A percentile compares a stretch with the other conserved stretches of the same genome.
Evolutionary conservation across 2,888 invertebrate genomes (phyloP).

Genomic region (Nymphalis c-album): DNA sequence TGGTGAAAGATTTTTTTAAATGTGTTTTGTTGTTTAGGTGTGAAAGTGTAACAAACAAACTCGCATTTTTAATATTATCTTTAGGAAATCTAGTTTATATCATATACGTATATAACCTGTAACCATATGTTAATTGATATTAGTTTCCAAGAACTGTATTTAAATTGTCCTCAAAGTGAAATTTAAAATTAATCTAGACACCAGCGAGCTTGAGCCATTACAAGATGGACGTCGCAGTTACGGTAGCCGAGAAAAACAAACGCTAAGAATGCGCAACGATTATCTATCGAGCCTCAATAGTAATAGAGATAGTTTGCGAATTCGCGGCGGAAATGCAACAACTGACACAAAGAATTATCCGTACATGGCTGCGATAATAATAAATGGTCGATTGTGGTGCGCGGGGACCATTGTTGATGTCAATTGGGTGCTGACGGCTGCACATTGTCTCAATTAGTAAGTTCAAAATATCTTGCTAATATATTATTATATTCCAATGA

Average conservation of each 20-base stretch:
- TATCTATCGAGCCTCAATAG: slow-evolving; percentile 37
- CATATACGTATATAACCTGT: too few relatives aligned
- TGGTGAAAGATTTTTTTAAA: too few relatives aligned
- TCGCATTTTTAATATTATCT: too few relatives aligned
- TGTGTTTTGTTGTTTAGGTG: too few relatives aligned
- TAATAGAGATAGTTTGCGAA: slow-evolving; percentile 41
- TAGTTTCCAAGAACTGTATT: neutral
- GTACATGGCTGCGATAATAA: slow-evolving; percentile 71
- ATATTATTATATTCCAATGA: neutral
- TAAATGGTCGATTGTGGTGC: slow-evolving; percentile 72
- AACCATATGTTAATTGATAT: neutral
- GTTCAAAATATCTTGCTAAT: slow-evolving; percentile 39
- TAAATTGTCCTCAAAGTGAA: slow-evolving; percentile 41
- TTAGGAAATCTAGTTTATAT: too few relatives aligned
- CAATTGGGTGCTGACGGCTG: slow-evolving; percentile 73
- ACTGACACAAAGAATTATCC: slow-evolving; percentile 66
- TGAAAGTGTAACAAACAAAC: too few relatives aligned
- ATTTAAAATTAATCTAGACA: slow-evolving; percentile 44
- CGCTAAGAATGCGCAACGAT: slow-evolving; percentile 53
- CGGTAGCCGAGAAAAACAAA: slow-evolving; percentile 34
- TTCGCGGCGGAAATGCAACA: slow-evolving; percentile 56
- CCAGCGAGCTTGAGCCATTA: slow-evolving; percentile 21
- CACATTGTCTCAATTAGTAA: slow-evolving; percentile 76
- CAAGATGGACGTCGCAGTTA: slow-evolving; percentile 42
- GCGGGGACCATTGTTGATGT: slow-evolving; percentile 70